These are phyloP conservation scores for Pemphredon lugubris DNA, from an alignment of 2,888 invertebrate genomes.

Conservation along the genomic window DNA sequence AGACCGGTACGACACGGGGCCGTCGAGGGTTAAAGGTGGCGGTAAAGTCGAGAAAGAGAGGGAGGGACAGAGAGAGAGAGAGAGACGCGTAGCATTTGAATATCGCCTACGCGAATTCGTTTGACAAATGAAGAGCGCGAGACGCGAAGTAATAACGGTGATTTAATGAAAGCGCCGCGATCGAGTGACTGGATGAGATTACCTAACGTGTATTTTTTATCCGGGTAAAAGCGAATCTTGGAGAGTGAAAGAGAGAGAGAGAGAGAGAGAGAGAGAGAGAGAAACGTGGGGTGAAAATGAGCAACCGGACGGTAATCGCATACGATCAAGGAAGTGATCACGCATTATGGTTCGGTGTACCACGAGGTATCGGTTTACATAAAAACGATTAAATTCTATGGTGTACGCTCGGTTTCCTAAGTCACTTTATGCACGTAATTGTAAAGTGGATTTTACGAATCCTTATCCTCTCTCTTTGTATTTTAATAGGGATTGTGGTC, in stretches of 20 bases:
- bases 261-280: too few relatives aligned
- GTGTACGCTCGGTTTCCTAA: constrained; percentile 33
- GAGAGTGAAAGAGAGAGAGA: too few relatives aligned
- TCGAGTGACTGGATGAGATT: constrained; percentile 49
- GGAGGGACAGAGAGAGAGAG: too few relatives aligned
- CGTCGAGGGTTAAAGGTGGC: constrained; percentile 32
- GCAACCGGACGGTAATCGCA: constrained; percentile 60
- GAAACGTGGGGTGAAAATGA: constrained; percentile 50
- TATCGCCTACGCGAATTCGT: constrained; percentile 16
- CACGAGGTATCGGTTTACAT: constrained; percentile 58
- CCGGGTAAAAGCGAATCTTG: constrained; percentile 57
- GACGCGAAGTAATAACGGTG: constrained; percentile 21
- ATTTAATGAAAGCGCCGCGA: constrained; percentile 45
- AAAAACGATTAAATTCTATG: constrained; percentile 57
- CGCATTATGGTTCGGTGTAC: constrained; percentile 61
- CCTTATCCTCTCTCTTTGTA: constrained; percentile 23
- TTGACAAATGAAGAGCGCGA: constrained; percentile 14
- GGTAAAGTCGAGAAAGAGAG: constrained; percentile 25
- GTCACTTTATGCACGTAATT: constrained; percentile 31
- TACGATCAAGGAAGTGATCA: constrained; percentile 67
- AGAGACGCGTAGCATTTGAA: too few relatives aligned
- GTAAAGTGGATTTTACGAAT: constrained; percentile 39
- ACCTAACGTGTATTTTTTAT: constrained; percentile 55
- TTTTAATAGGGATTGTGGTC: neutral
- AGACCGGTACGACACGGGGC: too few relatives aligned